These are phyloP conservation scores for Seira ritae DNA, from an alignment of 2,888 invertebrate genomes.

Conservation along the genomic window DNA sequence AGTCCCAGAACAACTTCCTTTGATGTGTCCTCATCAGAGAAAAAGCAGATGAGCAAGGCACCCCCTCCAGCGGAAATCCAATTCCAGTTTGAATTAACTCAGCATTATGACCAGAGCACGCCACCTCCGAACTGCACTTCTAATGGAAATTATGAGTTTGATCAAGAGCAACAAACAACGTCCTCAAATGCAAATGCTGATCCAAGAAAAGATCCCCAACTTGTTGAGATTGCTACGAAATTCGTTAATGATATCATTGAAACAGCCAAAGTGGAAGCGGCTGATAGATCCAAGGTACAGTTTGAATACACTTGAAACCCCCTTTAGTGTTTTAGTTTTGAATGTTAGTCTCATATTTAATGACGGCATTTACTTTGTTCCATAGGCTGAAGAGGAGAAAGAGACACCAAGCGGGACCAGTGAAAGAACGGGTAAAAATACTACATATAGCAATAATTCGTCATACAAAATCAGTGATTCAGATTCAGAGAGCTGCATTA, in stretches of 20 bases:
- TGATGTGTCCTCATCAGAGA: slow-evolving; percentile 16
- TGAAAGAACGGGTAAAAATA: neutral
- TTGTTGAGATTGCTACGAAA: slow-evolving; percentile 77
- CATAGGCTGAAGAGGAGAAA: neutral
- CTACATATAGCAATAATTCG: too few species aligned
- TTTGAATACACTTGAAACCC: neutral
- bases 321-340: neutral
- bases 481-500: too few species aligned
- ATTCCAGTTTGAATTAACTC: slow-evolving; percentile 70
- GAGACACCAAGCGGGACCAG: neutral
- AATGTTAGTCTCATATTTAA: neutral
- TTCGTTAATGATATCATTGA: slow-evolving; percentile 78
- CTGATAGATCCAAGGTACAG: slow-evolving; percentile 75
- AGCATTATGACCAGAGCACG: slow-evolving; percentile 72
- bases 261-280: slow-evolving; percentile 76
- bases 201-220: slow-evolving; percentile 75
- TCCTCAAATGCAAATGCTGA: slow-evolving; percentile 8
- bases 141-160: slow-evolving; percentile 69
- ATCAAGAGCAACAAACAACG: slow-evolving; percentile 37
- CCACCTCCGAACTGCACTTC: slow-evolving; percentile 73
- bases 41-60: slow-evolving; percentile 30
- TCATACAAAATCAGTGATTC: neutral
- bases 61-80: slow-evolving; percentile 65
- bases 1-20: slow-evolving; percentile 33
- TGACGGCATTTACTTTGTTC: neutral